Evolutionary conservation across 2,113 vertebrate species (phyloP).

Genomic region (Papio anubis): DNA sequence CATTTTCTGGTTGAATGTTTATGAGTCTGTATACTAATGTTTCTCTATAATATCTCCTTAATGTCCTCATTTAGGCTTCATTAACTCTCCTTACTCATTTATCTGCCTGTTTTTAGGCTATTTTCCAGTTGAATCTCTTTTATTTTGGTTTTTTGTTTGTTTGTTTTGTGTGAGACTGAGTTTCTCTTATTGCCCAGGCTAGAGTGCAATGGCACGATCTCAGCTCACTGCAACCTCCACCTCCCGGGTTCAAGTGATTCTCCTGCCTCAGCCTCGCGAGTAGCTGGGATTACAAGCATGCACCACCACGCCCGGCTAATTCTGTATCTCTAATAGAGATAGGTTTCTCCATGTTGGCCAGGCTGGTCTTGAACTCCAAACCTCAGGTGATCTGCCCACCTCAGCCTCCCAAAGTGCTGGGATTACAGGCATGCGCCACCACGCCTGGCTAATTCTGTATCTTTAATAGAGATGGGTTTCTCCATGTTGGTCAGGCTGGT

Average conservation of each 20-base stretch:
- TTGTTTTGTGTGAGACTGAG: neutral
- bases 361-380: neutral
- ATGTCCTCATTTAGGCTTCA: neutral
- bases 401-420: neutral
- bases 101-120: neutral
- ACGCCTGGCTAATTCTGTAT: neutral
- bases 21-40: conserved; percentile 3
- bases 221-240: neutral
- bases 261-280: neutral
- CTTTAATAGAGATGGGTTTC: neutral
- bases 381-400: no score
- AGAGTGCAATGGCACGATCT: neutral
- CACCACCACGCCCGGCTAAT: neutral
- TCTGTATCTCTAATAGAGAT: neutral
- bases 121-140: conserved; percentile 7
- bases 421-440: neutral
- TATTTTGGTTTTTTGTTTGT: neutral
- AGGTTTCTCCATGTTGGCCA: neutral
- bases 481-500: neutral
- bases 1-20: conserved; percentile 56
- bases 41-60: neutral
- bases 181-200: neutral
- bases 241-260: neutral
- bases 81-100: conserved; percentile 14
- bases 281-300: neutral